These are phyloP conservation scores for Seriola dumerili DNA, from an alignment of 2,113 vertebrate species.

Conservation along the genomic window DNA sequence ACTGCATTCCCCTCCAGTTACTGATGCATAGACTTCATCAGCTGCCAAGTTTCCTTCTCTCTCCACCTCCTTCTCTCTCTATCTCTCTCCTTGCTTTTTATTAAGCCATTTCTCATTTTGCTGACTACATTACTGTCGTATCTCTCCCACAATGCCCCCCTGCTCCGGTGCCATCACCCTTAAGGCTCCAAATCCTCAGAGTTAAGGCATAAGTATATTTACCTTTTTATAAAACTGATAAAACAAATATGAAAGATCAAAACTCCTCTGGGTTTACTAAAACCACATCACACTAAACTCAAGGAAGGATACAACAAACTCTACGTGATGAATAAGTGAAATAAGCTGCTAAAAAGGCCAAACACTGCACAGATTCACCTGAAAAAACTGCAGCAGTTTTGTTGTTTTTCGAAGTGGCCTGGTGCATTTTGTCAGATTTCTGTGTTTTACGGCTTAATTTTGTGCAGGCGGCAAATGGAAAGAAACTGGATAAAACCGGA, in stretches of 20 bases:
- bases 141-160: slow-evolving; percentile 43
- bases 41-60: slow-evolving; percentile 47
- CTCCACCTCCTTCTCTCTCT: slow-evolving; percentile 27
- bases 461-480: background rate
- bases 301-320: background rate
- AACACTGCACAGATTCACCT: background rate
- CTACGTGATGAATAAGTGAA: slow-evolving; percentile 14
- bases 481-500: background rate
- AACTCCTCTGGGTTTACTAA: slow-evolving; percentile 9
- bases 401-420: background rate
- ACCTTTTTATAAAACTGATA: slow-evolving; percentile 42
- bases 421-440: background rate
- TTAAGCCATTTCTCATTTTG: slow-evolving; percentile 65
- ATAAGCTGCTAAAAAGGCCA: background rate
- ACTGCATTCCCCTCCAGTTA: slow-evolving; percentile 60
- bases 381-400: background rate
- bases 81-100: slow-evolving; percentile 37
- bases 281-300: slow-evolving; percentile 5
- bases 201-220: slow-evolving; percentile 40
- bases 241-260: slow-evolving; percentile 26
- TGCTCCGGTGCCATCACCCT: slow-evolving; percentile 26
- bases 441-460: background rate
- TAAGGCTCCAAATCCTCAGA: slow-evolving; percentile 17
- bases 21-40: slow-evolving; percentile 42
- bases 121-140: slow-evolving; percentile 60